Evolutionary conservation across 30 jellyfish, hydroid and myxozoan genomes (phyloP), one percentile per base, ranked within the genome.

Genomic region (Turritopsis dohrnii): DNA sequence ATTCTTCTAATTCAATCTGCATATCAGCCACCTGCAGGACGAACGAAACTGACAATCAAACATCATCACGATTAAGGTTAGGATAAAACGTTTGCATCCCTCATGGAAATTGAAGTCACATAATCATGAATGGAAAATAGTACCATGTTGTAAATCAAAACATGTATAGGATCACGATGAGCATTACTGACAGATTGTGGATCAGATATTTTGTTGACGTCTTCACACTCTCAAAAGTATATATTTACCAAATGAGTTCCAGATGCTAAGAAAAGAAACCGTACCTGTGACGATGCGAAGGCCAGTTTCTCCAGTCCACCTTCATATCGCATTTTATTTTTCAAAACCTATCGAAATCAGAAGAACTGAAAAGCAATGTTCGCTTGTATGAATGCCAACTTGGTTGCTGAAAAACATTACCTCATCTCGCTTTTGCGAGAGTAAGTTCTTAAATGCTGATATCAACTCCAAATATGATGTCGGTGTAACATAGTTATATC

Each of bases 211-310:
- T n/a, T n/a, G n/a, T n/a, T n/a, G n/a, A n/a, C n/a, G n/a, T n/a
- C n/a, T n/a, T n/a, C n/a, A n/a, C n/a, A n/a, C n/a, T n/a, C n/a
- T n/a, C n/a, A n/a, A 72, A 18, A 21, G 18, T 72, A 18, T 18
- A 16, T 72, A 18, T 18, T 72, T 72, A 72, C 27, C 20, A 16
- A 72, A 18, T 17, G 52, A 18, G 27, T 17, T 18, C n/a, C n/a
- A n/a, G n/a, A n/a, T n/a, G n/a, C n/a, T n/a, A n/a, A n/a, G n/a
- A 76, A 25, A 76, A 21, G 9, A 9, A 8, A 25, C 1, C 26
- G 26, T 80, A 93, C 98, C 97, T 94, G 99, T 52, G 99, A 94
- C 19, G 99, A 95, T 1, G 99, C 99, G 82, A 94, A 94, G 4
- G 97, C 99, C 25, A 94, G 89, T 71, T 94, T 89, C 23, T 94